Conservation (phyloP, 2,113 vertebrate genomes). For the Pionites leucogaster region DNA sequence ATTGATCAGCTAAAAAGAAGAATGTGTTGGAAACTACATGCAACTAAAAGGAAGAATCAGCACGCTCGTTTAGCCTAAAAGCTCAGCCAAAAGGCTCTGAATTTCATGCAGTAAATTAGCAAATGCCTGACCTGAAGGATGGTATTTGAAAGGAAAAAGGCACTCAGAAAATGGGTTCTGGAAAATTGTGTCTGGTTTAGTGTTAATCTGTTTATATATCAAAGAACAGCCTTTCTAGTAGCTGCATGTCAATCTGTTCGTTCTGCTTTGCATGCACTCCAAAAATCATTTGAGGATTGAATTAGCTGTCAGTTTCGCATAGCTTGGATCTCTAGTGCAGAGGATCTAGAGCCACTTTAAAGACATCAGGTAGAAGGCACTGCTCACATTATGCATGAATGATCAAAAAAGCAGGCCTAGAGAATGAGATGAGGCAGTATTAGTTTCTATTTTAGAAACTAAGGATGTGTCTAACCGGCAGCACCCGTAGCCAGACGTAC, state of each 20-base stretch:
- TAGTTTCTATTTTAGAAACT: neutral
- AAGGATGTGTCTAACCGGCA: neutral
- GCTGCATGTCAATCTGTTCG: neutral
- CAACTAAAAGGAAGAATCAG: neutral
- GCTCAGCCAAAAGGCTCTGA: neutral
- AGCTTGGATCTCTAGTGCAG: neutral
- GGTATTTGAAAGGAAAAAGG: neutral
- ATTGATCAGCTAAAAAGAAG: neutral
- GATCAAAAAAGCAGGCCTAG: conserved; percentile 1
- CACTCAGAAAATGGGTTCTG: conserved; percentile 2
- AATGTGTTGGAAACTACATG: neutral
- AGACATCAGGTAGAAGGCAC: neutral
- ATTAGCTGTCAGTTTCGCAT: neutral
- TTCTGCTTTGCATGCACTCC: neutral
- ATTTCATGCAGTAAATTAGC: neutral
- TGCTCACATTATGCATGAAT: neutral
- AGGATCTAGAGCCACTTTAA: neutral
- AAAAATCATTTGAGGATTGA: conserved; percentile 11
- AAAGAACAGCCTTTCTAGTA: conserved; percentile 10
- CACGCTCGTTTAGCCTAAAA: neutral
- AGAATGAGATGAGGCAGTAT: neutral
- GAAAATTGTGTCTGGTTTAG: conserved; percentile 2
- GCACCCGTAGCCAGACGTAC: neutral
- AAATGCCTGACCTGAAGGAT: neutral
- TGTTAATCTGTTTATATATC: conserved; percentile 12